A percentile compares a stretch with the other conserved stretches of the same genome.
Evolutionary conservation across 2,113 vertebrate species (phyloP).

Genomic region (Mus pahari): DNA sequence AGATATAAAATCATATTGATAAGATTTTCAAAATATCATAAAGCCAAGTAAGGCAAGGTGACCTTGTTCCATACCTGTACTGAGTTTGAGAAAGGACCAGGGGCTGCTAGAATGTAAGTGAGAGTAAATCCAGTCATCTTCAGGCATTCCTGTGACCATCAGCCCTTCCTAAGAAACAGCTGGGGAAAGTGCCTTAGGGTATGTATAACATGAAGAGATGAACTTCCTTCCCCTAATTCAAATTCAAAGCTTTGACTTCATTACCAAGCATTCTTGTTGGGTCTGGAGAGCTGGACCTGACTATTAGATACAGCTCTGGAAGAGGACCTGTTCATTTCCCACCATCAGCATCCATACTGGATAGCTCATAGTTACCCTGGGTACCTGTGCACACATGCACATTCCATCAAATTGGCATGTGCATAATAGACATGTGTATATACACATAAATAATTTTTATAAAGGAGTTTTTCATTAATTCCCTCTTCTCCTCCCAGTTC

Average conservation of each 20-base stretch:
- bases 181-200: background rate
- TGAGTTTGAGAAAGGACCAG: background rate
- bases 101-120: background rate
- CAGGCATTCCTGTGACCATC: background rate
- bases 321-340: background rate
- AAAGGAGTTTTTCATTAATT: background rate
- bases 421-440: background rate
- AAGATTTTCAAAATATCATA: background rate
- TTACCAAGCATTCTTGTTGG: background rate
- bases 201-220: conserved; percentile 18
- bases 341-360: background rate
- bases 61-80: background rate
- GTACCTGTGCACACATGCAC: background rate
- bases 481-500: too few species aligned
- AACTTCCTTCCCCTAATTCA: background rate
- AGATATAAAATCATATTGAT: background rate
- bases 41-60: background rate
- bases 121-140: background rate
- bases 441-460: background rate
- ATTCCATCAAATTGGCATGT: background rate
- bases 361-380: background rate
- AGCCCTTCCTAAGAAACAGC: background rate
- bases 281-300: background rate
- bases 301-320: too few species aligned
- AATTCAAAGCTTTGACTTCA: background rate